Percentiles rank a stretch among this genome's conserved stretches.
These are phyloP conservation scores for Catonia carolina DNA, from an alignment of 2,888 invertebrate genomes.

Conservation along the genomic window DNA sequence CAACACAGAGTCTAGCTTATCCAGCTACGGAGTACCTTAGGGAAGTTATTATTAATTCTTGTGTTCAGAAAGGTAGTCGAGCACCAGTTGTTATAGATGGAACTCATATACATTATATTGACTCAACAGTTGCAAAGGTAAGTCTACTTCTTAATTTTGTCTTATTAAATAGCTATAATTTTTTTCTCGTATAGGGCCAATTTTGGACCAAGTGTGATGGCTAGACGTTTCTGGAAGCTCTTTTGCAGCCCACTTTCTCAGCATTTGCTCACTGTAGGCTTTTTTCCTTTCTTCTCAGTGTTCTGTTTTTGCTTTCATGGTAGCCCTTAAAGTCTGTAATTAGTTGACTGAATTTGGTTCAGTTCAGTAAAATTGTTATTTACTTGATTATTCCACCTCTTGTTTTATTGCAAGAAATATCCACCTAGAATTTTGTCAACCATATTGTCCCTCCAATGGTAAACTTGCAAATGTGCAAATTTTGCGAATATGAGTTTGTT, in stretches of 20 bases:
- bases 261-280: too few relatives aligned
- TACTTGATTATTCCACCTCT: neutral
- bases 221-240: too few relatives aligned
- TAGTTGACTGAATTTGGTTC: too few relatives aligned
- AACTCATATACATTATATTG: conserved; percentile 51
- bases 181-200: too few relatives aligned
- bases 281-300: too few relatives aligned
- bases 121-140: conserved; percentile 39
- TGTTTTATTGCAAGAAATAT: neutral
- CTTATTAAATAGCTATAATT: neutral
- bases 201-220: too few relatives aligned
- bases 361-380: neutral
- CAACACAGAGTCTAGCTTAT: conserved; percentile 66
- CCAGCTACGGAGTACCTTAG: conserved; percentile 74
- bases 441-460: neutral
- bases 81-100: conserved; percentile 41
- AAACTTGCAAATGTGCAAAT: too few relatives aligned
- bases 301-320: neutral
- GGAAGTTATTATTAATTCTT: conserved; percentile 42
- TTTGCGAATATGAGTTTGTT: too few relatives aligned
- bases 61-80: conserved; percentile 27
- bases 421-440: conserved; percentile 1
- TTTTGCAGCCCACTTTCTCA: too few relatives aligned
- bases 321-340: too few relatives aligned
- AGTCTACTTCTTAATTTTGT: conserved; percentile 12